Base-by-base conservation (phyloP, 2,888 invertebrate genomes). In the Athetis lepigone region DNA sequence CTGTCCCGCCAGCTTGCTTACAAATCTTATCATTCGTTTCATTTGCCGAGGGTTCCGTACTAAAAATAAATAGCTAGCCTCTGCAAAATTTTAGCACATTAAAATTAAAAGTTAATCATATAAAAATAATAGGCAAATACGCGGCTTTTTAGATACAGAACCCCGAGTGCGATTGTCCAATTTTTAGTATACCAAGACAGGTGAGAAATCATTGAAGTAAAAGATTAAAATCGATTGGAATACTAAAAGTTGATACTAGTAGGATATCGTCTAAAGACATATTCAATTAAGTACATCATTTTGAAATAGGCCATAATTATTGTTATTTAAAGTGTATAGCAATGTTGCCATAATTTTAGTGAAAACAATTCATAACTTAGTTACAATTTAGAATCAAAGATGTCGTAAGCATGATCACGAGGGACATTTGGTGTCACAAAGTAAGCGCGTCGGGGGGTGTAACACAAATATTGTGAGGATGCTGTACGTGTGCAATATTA, bases 331-430 rank as follows among this genome's bases (percentile, higher is more conserved):
- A 69, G 75, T 81, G 81, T 73, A 75, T 68, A 81, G 79, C 81
- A 81, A 81, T 81, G 77, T 83, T 84, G 85, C 83, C 82, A 67
- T 76, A 78, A 62, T 75, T 63, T 40, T 57, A 55, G 72, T 78
- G 75, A 73, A 77, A 79, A 64, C 52, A 72, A 77, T 69, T 61
- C 36, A 27, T 65, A 66, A 75, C 70, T 42, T 37, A 64, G 63
- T 37, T 62, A 42, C 42, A 77, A 56, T 68, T 66, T 50, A 49
- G 61, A 73, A 70, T 78, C 63, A 59, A 73, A 76, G 66, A 74
- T 70, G 69, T 82, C 68, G 79, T 74, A 85, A 90, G 85, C 85
- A 82, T 82, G 83, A 85, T 81, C 82, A 82, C 83, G 78, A 85
- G 81, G 80, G 82, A 80, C 81, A 79, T 78, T 72, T 75, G 68